Evolutionary conservation across 2,888 invertebrate species (phyloP).

Genomic region (Aphodius sticticus): DNA sequence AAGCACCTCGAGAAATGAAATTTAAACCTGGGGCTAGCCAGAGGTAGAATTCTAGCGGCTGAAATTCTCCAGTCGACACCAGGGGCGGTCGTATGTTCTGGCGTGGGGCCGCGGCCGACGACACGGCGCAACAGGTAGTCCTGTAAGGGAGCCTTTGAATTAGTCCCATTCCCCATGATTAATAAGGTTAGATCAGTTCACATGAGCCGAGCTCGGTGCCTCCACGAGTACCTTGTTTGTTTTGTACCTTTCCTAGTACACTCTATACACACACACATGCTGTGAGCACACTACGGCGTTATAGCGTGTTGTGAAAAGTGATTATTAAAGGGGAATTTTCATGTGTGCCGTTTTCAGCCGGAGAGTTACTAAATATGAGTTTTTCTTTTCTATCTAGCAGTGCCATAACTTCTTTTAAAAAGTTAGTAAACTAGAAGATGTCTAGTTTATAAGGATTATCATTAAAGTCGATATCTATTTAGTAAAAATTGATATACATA

Average conservation of each 20-base stretch:
- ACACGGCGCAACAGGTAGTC: conserved; percentile 29
- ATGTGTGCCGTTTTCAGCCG: no score
- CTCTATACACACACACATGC: not conserved
- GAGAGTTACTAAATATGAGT: no score
- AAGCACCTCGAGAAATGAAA: not conserved
- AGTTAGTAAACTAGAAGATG: no score
- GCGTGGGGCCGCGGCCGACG: not conserved
- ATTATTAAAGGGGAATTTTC: not conserved
- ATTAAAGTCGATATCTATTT: no score
- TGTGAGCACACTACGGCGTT: not conserved
- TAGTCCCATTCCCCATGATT: conserved; percentile 32
- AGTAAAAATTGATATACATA: no score
- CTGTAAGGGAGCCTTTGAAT: conserved; percentile 28
- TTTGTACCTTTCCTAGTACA: not conserved
- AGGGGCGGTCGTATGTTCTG: not conserved
- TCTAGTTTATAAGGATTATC: no score
- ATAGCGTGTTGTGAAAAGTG: not conserved
- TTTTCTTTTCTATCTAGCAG: no score
- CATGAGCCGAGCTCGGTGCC: conserved; percentile 8
- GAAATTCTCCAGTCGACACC: not conserved
- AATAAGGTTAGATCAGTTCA: conserved; percentile 24
- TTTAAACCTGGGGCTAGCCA: not conserved
- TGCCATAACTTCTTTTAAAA: no score
- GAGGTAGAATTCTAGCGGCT: not conserved
- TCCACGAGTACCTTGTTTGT: conserved; percentile 9